These are phyloP conservation scores for Ennomos erosarius DNA, from an alignment of 2,888 invertebrate species.

Conservation along the genomic window DNA sequence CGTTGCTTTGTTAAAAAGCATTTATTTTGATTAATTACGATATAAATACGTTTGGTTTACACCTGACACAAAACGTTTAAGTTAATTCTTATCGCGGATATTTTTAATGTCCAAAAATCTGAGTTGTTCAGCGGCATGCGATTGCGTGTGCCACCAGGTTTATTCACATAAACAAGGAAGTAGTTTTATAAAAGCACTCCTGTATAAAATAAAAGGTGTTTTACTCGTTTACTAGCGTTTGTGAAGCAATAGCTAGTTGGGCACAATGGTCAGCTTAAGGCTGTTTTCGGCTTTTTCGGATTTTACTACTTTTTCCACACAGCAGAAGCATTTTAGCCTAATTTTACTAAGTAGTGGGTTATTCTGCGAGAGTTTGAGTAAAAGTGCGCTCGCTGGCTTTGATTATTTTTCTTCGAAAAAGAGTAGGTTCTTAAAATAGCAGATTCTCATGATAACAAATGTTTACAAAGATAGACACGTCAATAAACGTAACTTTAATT, in stretches of 20 bases:
- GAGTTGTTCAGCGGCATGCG: constrained; percentile 63
- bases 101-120: constrained; percentile 50
- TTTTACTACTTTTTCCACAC: too few relatives aligned
- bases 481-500: too few relatives aligned
- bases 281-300: too few relatives aligned
- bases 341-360: too few relatives aligned
- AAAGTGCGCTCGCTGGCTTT: background rate
- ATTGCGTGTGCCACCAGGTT: constrained; percentile 64
- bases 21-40: constrained; percentile 30
- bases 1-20: constrained; percentile 4
- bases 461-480: too few relatives aligned
- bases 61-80: constrained; percentile 51
- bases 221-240: constrained; percentile 21
- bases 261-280: constrained; percentile 11
- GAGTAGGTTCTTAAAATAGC: too few relatives aligned
- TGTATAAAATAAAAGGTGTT: constrained; percentile 22
- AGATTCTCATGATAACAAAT: too few relatives aligned
- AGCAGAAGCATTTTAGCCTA: too few relatives aligned
- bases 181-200: constrained; percentile 41
- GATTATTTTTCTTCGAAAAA: too few relatives aligned
- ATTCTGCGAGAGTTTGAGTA: too few relatives aligned
- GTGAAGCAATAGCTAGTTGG: background rate
- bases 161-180: constrained; percentile 49
- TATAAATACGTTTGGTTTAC: constrained; percentile 46
- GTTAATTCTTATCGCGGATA: constrained; percentile 48